These are phyloP conservation scores for Drosophila infuscata DNA, from an alignment of 2,888 invertebrate species.

Conservation along the genomic window DNA sequence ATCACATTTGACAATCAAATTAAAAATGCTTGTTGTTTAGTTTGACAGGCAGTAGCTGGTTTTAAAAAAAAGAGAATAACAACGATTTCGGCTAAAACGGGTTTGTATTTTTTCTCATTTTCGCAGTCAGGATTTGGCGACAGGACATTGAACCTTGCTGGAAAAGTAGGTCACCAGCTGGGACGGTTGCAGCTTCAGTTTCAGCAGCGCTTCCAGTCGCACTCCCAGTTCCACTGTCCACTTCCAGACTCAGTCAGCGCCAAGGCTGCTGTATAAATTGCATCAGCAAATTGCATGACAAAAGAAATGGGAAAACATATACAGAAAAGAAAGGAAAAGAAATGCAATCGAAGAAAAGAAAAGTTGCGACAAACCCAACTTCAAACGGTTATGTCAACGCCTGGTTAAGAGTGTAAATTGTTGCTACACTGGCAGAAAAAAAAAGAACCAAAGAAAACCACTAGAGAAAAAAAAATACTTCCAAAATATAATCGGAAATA, in stretches of 20 bases:
- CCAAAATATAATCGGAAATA: not conserved
- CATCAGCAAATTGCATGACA: slow-evolving; percentile 25
- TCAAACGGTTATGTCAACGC: slow-evolving; percentile 48
- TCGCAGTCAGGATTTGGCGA: slow-evolving; percentile 45
- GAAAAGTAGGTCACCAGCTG: slow-evolving; percentile 46
- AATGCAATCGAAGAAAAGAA: slow-evolving; percentile 53
- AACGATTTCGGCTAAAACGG: slow-evolving; percentile 30
- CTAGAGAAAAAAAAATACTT: not conserved
- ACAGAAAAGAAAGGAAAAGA: slow-evolving; percentile 8
- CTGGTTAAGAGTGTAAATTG: not conserved
- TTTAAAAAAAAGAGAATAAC: not conserved
- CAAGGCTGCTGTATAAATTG: slow-evolving; percentile 23
- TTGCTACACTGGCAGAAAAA: not conserved
- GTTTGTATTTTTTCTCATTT: slow-evolving; percentile 17
- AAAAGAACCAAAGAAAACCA: not conserved
- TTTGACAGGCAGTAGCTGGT: not conserved
- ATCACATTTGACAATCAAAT: not conserved
- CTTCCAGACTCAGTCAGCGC: slow-evolving; percentile 12
- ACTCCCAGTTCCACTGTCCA: slow-evolving; percentile 5
- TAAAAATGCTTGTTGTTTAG: not conserved
- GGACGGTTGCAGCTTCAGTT: slow-evolving; percentile 3
- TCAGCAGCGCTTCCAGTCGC: not conserved
- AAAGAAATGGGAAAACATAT: slow-evolving; percentile 14
- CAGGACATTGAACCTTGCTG: slow-evolving; percentile 56
- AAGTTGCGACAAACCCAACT: slow-evolving; percentile 28